phyloP scores from a whole-genome alignment of 2,888 invertebrate genomes.

The Leucozona laternaria region DNA sequence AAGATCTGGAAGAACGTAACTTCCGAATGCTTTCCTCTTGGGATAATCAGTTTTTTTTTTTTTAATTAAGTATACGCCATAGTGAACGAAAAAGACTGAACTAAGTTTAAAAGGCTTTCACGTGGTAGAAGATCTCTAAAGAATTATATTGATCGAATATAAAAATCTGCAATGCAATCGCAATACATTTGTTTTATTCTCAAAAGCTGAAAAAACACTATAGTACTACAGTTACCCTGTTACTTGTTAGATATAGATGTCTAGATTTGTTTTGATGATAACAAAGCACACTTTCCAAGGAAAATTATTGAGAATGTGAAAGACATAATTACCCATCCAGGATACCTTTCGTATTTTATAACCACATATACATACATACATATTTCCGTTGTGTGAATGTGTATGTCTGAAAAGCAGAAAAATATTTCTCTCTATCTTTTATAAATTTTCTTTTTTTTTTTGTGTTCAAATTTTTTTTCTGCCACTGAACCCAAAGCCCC shows the following conservation, averaged over 20 bases:
- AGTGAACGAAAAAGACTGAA: neutral
- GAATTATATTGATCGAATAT: too few species aligned
- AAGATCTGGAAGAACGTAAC: too few species aligned
- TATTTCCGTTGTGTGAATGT: neutral
- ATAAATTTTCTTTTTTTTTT: constrained; percentile 59
- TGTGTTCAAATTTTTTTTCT: constrained; percentile 51
- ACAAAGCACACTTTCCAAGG: constrained; percentile 47
- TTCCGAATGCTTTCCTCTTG: too few species aligned
- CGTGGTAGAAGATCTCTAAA: too few species aligned
- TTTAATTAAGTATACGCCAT: constrained; percentile 21
- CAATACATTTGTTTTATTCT: too few species aligned
- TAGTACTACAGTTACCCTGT: too few species aligned
- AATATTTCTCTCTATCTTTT: constrained; percentile 75
- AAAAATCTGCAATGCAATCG: too few species aligned
- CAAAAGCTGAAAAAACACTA: too few species aligned
- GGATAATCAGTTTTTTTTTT: neutral
- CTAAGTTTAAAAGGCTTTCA: too few species aligned
- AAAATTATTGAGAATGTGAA: constrained; percentile 59
- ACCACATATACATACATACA: constrained; percentile 6
- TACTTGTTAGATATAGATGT: neutral
- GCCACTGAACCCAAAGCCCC: constrained; percentile 75
- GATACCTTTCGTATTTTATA: constrained; percentile 60
- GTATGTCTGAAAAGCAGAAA: constrained; percentile 65
- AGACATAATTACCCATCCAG: constrained; percentile 69
- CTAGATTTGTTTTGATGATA: neutral